Percentiles rank a stretch among this genome's conserved stretches.
phyloP scores from a whole-genome alignment of 2,888 invertebrate species.

The Cremastinae sp. region DNA sequence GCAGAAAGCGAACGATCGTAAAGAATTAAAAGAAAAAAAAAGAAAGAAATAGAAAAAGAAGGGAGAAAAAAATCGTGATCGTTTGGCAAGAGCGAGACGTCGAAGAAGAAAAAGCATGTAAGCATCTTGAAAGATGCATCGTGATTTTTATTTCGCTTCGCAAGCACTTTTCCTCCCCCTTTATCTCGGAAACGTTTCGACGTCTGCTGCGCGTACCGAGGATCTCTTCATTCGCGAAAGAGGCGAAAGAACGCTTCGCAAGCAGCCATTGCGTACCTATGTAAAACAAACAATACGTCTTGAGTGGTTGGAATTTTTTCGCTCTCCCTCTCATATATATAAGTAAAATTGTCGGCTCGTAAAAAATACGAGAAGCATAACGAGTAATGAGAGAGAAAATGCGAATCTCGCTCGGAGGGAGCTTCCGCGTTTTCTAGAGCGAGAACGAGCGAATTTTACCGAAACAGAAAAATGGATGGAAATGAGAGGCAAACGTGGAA shows the following conservation, averaged over 20 bases:
- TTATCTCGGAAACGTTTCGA: not conserved
- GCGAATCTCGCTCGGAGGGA: not conserved
- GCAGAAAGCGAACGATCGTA: not conserved
- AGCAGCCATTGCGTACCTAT: slow-evolving; percentile 3
- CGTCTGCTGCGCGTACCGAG: not conserved
- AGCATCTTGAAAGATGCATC: slow-evolving; percentile 51
- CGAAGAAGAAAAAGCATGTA: slow-evolving; percentile 10
- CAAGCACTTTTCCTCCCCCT: slow-evolving; percentile 40
- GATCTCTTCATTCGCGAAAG: slow-evolving; percentile 26
- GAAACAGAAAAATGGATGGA: no score
- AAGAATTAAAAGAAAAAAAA: slow-evolving; percentile 19
- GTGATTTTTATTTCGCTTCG: slow-evolving; percentile 61
- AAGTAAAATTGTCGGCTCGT: not conserved
- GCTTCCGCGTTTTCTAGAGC: no score
- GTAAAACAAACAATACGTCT: slow-evolving; percentile 30
- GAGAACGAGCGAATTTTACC: no score
- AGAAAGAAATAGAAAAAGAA: not conserved
- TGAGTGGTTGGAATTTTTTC: not conserved
- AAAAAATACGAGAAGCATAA: slow-evolving; percentile 3
- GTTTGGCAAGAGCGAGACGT: slow-evolving; percentile 25
- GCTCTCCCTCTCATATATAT: not conserved
- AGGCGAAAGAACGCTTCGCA: not conserved
- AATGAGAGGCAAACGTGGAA: no score
- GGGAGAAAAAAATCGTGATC: slow-evolving; percentile 31
- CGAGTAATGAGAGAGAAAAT: not conserved